Evolutionary conservation across 1,140 invertebrate genomes (phyloP), one percentile per base, ranked within the genome.

Genomic region (Coenobita brevimanus): DNA sequence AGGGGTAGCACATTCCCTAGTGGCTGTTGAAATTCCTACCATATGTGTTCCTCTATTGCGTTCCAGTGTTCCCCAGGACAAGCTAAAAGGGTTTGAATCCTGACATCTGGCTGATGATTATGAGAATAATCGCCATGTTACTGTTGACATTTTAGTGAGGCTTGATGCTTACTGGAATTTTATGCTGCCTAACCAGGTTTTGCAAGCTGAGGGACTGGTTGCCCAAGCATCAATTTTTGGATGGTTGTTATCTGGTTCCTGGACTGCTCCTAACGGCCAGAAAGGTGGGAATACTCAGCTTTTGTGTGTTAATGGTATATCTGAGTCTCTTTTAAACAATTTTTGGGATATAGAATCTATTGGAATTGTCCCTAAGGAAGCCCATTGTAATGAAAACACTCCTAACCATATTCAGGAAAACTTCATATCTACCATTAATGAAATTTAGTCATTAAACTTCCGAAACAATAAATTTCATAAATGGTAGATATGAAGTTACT

Each of bases 191-290:
- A 38, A 82, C n/a, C 24, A 50, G 50, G n/a, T 33, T 13, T 30
- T 36, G 1, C 41, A 71, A 41, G 30, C 4, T 0, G 57, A 57
- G 24, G 50, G 54, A 15, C n/a, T 88, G 43, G 78, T 64, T 21
- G 85, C 85, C 27, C 85, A 88, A 64, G 50, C 36, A 36, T 81
- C 71, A 36, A 50, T 62, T 15, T 88, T 88, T 43, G 85, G 78
- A 17, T 80, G 80, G 85, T 36, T 54, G 13, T 43, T 86, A 17
- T 75, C 3, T 6, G 75, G 71, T n/a, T 75, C 46, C 3, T 81
- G 46, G 78, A 80, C 33, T 8, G 73, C 38, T 46, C 24, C 21
- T 33, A 24, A 10, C 3, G 38, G 27, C 24, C 10, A 80, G 83
- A 78, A 41, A 46, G 13, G 17, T 62, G 64, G 27, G 36, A 46